Conservation (phyloP, 2,113 vertebrate genomes). For the Panthera uncia region DNA sequence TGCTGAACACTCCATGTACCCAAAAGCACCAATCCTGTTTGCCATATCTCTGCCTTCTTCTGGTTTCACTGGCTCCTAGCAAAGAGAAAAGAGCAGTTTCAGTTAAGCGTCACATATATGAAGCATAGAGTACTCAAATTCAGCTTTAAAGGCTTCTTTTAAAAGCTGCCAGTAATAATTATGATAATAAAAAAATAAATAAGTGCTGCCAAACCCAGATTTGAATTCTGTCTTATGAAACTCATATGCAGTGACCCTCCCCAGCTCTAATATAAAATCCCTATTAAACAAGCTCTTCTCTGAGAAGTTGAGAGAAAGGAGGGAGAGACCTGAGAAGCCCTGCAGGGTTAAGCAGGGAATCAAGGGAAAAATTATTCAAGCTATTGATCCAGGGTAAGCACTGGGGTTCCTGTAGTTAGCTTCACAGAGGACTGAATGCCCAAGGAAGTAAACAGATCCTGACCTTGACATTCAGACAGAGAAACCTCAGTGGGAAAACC, state of each 20-base stretch:
- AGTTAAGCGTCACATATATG: background rate
- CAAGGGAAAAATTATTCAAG: background rate
- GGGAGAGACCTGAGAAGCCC: background rate
- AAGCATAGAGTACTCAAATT: background rate
- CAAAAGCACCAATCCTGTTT: slow-evolving; percentile 89
- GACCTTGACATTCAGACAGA: background rate
- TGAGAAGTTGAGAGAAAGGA: background rate
- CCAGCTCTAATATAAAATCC: background rate
- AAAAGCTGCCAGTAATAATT: background rate
- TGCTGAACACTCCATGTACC: slow-evolving; percentile 92
- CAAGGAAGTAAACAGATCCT: background rate
- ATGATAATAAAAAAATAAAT: too few species aligned
- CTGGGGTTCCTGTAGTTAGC: background rate
- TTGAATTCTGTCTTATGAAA: background rate
- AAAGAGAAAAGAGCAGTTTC: slow-evolving; percentile 24
- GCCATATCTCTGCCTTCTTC: slow-evolving; percentile 91
- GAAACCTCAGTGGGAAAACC: background rate
- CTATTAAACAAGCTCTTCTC: background rate
- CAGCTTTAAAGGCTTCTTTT: background rate
- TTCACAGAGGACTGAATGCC: background rate
- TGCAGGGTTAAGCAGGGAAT: background rate
- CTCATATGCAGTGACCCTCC: background rate
- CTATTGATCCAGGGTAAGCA: background rate
- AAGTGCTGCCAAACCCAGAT: background rate
- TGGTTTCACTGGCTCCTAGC: slow-evolving; percentile 89